Evolutionary conservation across 2,797 vertebrate genomes (phyloP).

Genomic region (Enteromius mattozi): DNA sequence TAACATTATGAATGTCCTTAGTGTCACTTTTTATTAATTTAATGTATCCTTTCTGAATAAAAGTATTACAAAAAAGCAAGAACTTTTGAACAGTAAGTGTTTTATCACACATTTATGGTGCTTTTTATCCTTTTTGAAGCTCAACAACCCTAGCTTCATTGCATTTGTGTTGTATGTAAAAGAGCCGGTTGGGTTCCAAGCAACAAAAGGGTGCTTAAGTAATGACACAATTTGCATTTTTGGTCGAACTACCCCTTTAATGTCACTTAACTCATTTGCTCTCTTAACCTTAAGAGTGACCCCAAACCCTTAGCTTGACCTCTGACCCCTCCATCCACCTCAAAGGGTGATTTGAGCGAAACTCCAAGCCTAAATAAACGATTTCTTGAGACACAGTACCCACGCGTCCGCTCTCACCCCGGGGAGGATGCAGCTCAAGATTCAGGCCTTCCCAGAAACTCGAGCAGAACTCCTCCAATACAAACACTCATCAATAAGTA

Average conservation of each 20-base stretch:
- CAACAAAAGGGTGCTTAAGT: conserved; percentile 22
- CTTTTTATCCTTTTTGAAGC: too few relatives aligned
- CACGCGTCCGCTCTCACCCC: conserved; percentile 71
- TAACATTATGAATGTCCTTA: not conserved
- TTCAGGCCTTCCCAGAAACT: conserved; percentile 73
- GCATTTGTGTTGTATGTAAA: not conserved
- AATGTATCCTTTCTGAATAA: not conserved
- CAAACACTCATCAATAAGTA: conserved; percentile 62
- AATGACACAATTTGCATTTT: not conserved
- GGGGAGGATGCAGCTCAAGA: conserved; percentile 73
- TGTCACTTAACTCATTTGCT: conserved; percentile 9
- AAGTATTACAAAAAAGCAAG: not conserved
- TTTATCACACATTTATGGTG: too few relatives aligned
- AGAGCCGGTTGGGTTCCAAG: not conserved
- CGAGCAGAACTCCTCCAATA: conserved; percentile 62
- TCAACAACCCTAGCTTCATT: not conserved
- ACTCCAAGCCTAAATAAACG: conserved; percentile 22
- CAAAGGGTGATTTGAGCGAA: conserved; percentile 3
- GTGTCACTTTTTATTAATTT: not conserved
- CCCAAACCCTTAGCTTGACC: conserved; percentile 21
- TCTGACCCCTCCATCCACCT: conserved; percentile 10
- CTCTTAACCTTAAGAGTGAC: not conserved
- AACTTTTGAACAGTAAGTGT: not conserved
- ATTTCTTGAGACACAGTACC: conserved; percentile 47
- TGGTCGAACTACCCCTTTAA: not conserved